Conservation (phyloP, 2,797 vertebrate genomes). For the Podarcis siculus region DNA sequence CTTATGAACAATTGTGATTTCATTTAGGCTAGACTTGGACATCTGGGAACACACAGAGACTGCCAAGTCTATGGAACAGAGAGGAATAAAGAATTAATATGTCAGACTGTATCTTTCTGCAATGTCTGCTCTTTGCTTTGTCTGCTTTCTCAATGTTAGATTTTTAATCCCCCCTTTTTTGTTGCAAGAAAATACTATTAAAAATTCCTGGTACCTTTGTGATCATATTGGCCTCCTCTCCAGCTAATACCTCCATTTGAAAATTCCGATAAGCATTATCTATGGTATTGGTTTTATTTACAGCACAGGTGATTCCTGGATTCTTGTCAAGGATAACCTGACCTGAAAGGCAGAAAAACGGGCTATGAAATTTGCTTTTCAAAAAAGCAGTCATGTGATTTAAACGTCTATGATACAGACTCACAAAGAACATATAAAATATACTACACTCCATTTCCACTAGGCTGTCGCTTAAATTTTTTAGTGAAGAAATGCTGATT, state of each 20-base stretch:
- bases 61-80: conserved; percentile 11
- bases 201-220: conserved; percentile 81
- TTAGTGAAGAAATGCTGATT: neutral
- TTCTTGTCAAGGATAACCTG: conserved; percentile 98
- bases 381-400: neutral
- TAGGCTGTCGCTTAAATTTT: neutral
- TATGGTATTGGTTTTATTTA: conserved; percentile 93
- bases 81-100: neutral
- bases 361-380: neutral
- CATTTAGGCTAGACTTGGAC: conserved; percentile 34
- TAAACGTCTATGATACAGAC: too few relatives aligned
- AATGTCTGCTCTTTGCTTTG: neutral
- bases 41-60: neutral
- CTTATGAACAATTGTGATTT: neutral
- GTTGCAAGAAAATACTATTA: neutral
- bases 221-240: conserved; percentile 89
- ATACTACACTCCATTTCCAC: neutral
- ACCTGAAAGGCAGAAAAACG: conserved; percentile 71
- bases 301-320: conserved; percentile 90
- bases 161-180: neutral
- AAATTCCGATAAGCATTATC: conserved; percentile 94
- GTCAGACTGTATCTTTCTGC: neutral
- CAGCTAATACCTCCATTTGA: conserved; percentile 94
- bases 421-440: neutral
- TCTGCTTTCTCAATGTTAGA: neutral